Conservation (phyloP, 2,888 invertebrate species). For the Drosophila nr. medialis region DNA sequence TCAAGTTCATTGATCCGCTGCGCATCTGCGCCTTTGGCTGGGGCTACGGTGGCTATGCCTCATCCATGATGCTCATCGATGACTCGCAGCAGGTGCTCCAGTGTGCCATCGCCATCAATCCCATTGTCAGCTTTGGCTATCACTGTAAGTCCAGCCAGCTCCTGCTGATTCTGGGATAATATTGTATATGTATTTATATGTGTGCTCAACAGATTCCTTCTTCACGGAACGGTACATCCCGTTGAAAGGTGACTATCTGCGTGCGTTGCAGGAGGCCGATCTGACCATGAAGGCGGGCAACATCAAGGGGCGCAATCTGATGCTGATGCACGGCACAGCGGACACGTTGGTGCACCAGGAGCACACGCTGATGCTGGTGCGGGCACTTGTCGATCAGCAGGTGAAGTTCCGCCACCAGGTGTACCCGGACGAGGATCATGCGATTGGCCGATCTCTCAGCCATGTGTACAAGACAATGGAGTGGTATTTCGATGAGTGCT, state of each 20-base stretch:
- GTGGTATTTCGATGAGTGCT: conserved; percentile 93
- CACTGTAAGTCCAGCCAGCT: conserved; percentile 87
- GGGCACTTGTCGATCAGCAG: conserved; percentile 92
- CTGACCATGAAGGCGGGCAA: conserved; percentile 92
- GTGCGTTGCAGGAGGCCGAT: conserved; percentile 91
- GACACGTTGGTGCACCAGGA: conserved; percentile 94
- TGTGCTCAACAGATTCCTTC: conserved; percentile 88
- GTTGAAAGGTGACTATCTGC: conserved; percentile 88
- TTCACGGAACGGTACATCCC: conserved; percentile 97
- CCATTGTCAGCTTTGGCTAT: conserved; percentile 93
- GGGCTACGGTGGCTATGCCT: conserved; percentile 95
- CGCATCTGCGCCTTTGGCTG: conserved; percentile 93
- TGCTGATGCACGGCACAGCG: conserved; percentile 92
- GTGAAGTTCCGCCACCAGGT: conserved; percentile 94
- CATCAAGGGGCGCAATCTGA: conserved; percentile 88
- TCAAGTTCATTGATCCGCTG: conserved; percentile 92
- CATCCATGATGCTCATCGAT: conserved; percentile 91
- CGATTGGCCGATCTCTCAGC: conserved; percentile 89
- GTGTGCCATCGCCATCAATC: conserved; percentile 94
- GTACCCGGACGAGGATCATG: conserved; percentile 94
- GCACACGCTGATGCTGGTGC: conserved; percentile 93
- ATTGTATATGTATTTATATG: neutral
- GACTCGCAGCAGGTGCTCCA: conserved; percentile 91
- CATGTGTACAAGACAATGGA: conserved; percentile 95
- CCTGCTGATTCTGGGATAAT: neutral